A percentile compares a stretch with the other conserved stretches of the same genome.
Evolutionary conservation across 2,113 vertebrate genomes (phyloP).

Genomic region (Mastomys natalensis): DNA sequence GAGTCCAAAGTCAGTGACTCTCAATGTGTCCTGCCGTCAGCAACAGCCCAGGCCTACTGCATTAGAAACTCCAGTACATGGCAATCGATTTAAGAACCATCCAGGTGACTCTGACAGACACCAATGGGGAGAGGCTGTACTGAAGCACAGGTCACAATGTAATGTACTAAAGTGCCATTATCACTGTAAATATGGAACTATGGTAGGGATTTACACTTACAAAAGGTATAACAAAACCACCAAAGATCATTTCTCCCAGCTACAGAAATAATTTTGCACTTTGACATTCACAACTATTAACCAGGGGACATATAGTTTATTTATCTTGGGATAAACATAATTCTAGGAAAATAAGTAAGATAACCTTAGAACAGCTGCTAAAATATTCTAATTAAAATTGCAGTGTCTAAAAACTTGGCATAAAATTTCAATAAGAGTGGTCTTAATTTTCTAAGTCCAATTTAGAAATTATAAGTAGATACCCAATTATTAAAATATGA

Average conservation of each 20-base stretch:
- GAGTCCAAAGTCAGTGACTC: not conserved
- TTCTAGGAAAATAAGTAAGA: conserved; percentile 16
- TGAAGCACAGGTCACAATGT: conserved; percentile 12
- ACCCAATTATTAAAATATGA: conserved; percentile 10
- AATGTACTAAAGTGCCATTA: not conserved
- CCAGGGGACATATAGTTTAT: conserved; percentile 47
- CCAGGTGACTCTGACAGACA: not conserved
- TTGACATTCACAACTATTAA: conserved; percentile 19
- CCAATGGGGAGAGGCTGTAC: not conserved
- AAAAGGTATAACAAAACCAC: conserved; percentile 45
- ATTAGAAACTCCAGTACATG: not conserved
- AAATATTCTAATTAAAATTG: conserved; percentile 24
- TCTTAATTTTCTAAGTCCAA: not conserved
- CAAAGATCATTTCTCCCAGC: conserved; percentile 20
- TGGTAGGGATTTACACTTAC: not conserved
- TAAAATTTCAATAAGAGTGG: conserved; percentile 31
- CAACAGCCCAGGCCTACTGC: not conserved
- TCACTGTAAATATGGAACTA: conserved; percentile 21
- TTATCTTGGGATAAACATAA: conserved; percentile 51
- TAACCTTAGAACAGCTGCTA: not conserved
- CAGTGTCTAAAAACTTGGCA: conserved; percentile 34
- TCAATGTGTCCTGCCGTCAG: not conserved
- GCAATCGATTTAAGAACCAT: not conserved
- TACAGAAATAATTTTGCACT: conserved; percentile 16
- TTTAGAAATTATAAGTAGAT: conserved; percentile 1